Conservation (phyloP, 2,797 vertebrate species). For the Hirundo rustica region DNA sequence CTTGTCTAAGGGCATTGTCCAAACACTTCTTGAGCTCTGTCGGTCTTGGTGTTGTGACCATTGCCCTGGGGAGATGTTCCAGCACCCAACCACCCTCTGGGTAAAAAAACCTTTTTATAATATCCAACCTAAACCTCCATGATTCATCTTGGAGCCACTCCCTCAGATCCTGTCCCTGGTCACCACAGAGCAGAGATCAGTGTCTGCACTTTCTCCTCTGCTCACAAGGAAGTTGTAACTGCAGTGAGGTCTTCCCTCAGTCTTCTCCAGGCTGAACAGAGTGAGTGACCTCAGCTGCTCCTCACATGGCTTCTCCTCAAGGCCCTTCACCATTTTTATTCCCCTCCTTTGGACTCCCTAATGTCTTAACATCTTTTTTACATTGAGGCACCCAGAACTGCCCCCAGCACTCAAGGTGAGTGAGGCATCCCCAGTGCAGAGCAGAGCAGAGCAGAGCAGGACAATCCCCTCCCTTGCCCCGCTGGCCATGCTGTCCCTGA, state of each 20-base stretch:
- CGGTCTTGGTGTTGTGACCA: background rate
- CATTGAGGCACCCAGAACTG: rapidly evolving
- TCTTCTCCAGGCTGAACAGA: background rate
- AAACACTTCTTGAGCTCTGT: rapidly evolving
- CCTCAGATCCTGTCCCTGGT: background rate
- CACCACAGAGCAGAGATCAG: background rate
- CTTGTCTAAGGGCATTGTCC: background rate
- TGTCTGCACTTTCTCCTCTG: rapidly evolving
- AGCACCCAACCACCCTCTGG: background rate
- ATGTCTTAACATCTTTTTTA: rapidly evolving
- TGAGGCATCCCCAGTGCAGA: rapidly evolving
- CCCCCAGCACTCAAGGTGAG: background rate
- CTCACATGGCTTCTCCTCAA: rapidly evolving
- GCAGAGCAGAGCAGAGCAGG: background rate
- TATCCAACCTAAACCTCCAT: background rate
- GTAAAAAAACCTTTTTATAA: background rate
- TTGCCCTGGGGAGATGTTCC: background rate
- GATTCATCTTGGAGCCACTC: background rate
- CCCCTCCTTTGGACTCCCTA: background rate
- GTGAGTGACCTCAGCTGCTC: rapidly evolving
- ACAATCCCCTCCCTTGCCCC: background rate
- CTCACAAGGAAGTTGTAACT: rapidly evolving
- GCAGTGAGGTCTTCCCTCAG: background rate
- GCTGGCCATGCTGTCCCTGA: background rate
- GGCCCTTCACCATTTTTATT: rapidly evolving